Conservation (phyloP, 2,113 vertebrate species). For the Tachysurus fulvidraco region DNA sequence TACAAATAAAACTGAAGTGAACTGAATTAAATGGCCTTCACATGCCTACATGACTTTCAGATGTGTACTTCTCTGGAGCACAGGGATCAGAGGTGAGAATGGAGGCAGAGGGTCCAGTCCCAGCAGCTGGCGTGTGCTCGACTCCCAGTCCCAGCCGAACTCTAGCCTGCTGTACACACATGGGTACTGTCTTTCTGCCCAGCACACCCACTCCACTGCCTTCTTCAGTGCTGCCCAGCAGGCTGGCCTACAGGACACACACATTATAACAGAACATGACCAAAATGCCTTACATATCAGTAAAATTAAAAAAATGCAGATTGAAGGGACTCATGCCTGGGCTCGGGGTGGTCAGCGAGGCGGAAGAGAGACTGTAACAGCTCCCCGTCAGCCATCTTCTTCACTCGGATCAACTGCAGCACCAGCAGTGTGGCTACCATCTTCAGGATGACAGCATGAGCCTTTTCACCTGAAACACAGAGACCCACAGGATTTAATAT, state of each 20-base stretch:
- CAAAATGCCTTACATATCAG: not conserved
- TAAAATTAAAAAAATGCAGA: not conserved
- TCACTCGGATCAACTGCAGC: constrained; percentile 73
- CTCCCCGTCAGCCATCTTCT: constrained; percentile 62
- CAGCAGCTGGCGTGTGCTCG: constrained; percentile 77
- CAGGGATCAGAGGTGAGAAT: constrained; percentile 56
- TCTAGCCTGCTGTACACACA: constrained; percentile 79
- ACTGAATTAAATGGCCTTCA: not conserved
- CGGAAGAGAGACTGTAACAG: constrained; percentile 74
- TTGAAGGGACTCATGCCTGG: constrained; percentile 66
- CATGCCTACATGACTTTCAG: constrained; percentile 8
- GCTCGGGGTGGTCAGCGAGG: constrained; percentile 60
- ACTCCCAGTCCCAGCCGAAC: constrained; percentile 79
- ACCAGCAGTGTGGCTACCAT: constrained; percentile 81
- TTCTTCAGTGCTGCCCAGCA: constrained; percentile 70
- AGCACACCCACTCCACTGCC: constrained; percentile 74
- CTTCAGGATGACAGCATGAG: constrained; percentile 71
- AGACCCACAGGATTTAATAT: not conserved
- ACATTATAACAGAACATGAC: not conserved
- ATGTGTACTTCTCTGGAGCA: constrained; percentile 41
- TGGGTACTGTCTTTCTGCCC: constrained; percentile 77
- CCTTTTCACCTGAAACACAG: constrained; percentile 67
- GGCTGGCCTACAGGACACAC: constrained; percentile 27
- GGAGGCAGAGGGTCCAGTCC: constrained; percentile 58
- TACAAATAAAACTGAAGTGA: too few relatives aligned